phyloP scores from a whole-genome alignment of 2,888 invertebrate genomes.

The Danaus chrysippus region DNA sequence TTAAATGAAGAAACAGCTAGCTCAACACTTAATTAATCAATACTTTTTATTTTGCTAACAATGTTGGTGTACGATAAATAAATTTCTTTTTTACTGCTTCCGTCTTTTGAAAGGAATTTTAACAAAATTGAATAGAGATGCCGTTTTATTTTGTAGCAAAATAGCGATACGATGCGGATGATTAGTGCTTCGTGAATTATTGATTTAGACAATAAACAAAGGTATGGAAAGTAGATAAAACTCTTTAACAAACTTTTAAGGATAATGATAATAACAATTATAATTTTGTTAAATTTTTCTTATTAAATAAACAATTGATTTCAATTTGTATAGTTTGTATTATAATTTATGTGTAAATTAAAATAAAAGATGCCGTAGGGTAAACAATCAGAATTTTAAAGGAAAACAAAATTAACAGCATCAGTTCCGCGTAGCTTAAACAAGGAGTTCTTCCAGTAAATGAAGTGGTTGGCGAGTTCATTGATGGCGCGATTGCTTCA shows the following conservation, averaged over 20 bases:
- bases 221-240: neutral
- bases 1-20: too few species aligned
- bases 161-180: slow-evolving; percentile 25
- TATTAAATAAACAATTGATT: neutral
- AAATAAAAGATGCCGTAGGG: slow-evolving; percentile 18
- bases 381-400: slow-evolving; percentile 1
- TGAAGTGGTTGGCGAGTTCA: slow-evolving; percentile 71
- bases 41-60: slow-evolving; percentile 12
- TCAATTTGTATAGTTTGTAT: neutral
- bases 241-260: neutral
- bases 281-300: neutral
- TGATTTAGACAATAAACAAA: neutral
- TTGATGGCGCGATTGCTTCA: slow-evolving; percentile 62
- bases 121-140: slow-evolving; percentile 46
- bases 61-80: slow-evolving; percentile 29
- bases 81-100: slow-evolving; percentile 29
- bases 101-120: slow-evolving; percentile 28
- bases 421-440: slow-evolving; percentile 60
- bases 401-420: slow-evolving; percentile 48
- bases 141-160: slow-evolving; percentile 36
- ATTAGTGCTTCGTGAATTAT: slow-evolving; percentile 19
- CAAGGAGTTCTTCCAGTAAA: slow-evolving; percentile 63
- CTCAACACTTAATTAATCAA: neutral
- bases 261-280: neutral
- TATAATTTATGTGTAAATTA: neutral